Evolutionary conservation across 2,113 vertebrate species (phyloP).

Genomic region (Myocastor coypus): DNA sequence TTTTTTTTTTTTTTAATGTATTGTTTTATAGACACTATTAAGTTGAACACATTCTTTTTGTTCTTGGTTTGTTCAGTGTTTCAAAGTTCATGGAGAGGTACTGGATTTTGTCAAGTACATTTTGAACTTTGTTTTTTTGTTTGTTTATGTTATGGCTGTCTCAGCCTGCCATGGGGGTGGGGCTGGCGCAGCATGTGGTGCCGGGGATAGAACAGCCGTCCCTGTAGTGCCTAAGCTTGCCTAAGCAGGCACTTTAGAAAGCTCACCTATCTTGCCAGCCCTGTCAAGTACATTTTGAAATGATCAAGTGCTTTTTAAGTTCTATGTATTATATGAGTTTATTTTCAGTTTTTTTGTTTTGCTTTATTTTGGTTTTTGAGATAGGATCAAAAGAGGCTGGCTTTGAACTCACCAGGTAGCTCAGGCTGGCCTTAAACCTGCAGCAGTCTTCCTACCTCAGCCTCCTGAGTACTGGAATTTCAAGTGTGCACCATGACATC

Average conservation of each 20-base stretch:
- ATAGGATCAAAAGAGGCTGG: not conserved
- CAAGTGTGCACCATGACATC: not conserved
- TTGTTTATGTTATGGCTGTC: no score
- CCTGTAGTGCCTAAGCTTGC: no score
- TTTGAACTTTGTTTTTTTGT: no score
- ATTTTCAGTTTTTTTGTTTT: slow-evolving; percentile 30
- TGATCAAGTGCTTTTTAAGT: not conserved
- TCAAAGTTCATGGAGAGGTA: not conserved
- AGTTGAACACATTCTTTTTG: not conserved
- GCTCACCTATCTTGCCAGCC: no score
- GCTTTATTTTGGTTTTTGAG: no score
- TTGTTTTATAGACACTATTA: slow-evolving; percentile 2
- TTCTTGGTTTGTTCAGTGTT: not conserved
- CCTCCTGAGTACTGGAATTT: not conserved
- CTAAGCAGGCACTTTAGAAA: no score
- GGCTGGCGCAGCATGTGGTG: no score
- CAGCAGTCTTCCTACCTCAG: not conserved
- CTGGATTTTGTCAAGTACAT: not conserved
- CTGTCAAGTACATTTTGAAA: not conserved
- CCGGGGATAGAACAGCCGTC: no score
- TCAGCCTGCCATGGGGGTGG: no score
- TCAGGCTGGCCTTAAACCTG: not conserved
- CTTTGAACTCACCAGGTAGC: not conserved
- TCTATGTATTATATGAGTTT: not conserved
- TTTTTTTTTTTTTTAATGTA: not conserved